These are phyloP conservation scores for Calameuta filiformis DNA, from an alignment of 2,888 invertebrate genomes.

Conservation along the genomic window DNA sequence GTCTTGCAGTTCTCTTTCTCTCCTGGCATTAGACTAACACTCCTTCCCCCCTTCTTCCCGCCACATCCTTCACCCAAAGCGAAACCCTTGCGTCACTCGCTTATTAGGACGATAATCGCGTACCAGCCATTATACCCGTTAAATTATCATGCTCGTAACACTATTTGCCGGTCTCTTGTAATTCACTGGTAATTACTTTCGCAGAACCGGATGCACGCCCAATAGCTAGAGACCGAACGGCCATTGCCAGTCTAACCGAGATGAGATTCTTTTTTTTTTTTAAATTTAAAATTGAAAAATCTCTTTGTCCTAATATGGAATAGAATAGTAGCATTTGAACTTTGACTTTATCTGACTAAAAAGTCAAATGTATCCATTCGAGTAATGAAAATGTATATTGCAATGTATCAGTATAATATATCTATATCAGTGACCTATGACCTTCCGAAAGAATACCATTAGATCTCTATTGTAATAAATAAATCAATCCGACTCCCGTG, in stretches of 20 bases:
- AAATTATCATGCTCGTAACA: constrained; percentile 57
- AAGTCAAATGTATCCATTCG: background rate
- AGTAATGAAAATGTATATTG: background rate
- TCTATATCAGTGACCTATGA: no score
- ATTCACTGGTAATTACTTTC: constrained; percentile 61
- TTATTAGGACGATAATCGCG: constrained; percentile 64
- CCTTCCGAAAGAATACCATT: no score
- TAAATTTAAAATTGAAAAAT: background rate
- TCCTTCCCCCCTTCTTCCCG: constrained; percentile 9
- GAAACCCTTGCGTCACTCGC: constrained; percentile 57
- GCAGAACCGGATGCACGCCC: constrained; percentile 52
- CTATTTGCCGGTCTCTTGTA: constrained; percentile 45
- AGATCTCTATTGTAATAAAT: background rate
- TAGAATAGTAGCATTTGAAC: background rate
- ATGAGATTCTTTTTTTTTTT: background rate
- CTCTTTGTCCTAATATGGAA: background rate
- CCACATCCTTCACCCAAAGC: constrained; percentile 25
- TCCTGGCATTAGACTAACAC: constrained; percentile 2
- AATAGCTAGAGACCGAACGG: constrained; percentile 25
- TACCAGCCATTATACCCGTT: constrained; percentile 58
- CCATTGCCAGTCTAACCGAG: background rate
- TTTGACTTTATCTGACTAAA: background rate
- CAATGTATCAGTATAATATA: background rate
- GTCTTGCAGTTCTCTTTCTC: constrained; percentile 11
- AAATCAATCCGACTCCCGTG: background rate